Percentiles rank a stretch among this genome's conserved stretches.
These are phyloP conservation scores for Lepidotrigona ventralis DNA, from an alignment of 1,140 invertebrate genomes.

Conservation along the genomic window DNA sequence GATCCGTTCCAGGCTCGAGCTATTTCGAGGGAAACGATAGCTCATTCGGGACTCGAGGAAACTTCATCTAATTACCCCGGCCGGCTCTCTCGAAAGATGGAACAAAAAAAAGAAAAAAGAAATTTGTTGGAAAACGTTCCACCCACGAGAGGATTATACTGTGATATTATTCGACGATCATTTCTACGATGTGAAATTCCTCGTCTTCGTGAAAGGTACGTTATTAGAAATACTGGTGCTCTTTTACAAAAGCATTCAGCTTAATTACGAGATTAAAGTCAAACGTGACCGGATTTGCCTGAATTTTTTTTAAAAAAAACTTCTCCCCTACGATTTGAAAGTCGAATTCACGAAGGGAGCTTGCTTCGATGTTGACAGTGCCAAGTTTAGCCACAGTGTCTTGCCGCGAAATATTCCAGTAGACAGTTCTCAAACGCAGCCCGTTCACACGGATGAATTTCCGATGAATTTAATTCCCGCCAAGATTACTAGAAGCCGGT, in stretches of 20 bases:
- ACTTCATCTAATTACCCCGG: constrained; percentile 9
- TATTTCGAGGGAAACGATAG: constrained; percentile 2
- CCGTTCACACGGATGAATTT: not conserved
- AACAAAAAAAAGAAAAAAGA: not conserved
- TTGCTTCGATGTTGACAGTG: too few species aligned
- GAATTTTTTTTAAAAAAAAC: not conserved
- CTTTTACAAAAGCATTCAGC: not conserved
- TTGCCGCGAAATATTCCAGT: not conserved
- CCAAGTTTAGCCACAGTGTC: too few species aligned
- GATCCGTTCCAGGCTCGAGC: not conserved
- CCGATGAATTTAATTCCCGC: not conserved
- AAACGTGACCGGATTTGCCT: not conserved
- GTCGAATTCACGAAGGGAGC: not conserved
- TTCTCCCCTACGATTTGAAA: not conserved
- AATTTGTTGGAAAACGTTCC: not conserved
- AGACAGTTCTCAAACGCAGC: not conserved
- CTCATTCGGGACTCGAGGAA: not conserved
- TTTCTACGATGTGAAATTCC: not conserved
- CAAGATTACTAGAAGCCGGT: not conserved
- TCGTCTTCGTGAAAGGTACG: not conserved
- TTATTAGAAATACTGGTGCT: not conserved
- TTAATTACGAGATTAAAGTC: not conserved
- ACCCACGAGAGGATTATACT: not conserved
- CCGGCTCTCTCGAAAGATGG: not conserved
- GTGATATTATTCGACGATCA: not conserved